These are phyloP conservation scores for Dolichomitus sp. DNA, from an alignment of 2,888 invertebrate genomes.

Conservation along the genomic window DNA sequence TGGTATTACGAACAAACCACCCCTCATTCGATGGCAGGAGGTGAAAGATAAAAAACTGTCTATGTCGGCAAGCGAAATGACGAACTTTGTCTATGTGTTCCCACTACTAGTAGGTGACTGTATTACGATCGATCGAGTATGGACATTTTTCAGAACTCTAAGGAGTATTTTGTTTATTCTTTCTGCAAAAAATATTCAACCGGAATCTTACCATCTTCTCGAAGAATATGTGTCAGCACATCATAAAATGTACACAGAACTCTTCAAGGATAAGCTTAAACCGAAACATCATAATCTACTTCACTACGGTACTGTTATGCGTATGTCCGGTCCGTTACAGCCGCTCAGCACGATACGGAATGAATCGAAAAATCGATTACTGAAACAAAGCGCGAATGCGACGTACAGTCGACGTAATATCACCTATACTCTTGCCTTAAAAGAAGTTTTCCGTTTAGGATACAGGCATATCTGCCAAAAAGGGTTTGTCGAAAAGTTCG, in stretches of 20 bases:
- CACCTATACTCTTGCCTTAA: neutral
- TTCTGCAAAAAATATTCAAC: too few species aligned
- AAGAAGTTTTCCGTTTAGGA: neutral
- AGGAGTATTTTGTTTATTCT: too few species aligned
- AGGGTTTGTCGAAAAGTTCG: neutral
- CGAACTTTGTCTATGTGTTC: too few species aligned
- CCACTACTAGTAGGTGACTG: too few species aligned
- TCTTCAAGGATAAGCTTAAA: neutral
- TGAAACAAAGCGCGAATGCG: neutral
- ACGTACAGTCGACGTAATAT: neutral
- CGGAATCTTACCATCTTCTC: too few species aligned
- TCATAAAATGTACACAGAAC: neutral
- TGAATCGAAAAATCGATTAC: neutral
- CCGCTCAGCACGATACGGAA: slow-evolving; percentile 7
- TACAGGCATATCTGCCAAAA: neutral
- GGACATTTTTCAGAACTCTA: too few species aligned
- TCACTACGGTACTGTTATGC: neutral
- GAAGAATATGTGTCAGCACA: neutral
- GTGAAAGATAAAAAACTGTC: too few species aligned
- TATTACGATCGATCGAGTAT: too few species aligned
- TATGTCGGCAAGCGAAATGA: too few species aligned
- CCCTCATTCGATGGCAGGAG: too few species aligned
- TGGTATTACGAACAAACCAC: too few species aligned
- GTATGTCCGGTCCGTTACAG: slow-evolving; percentile 4
- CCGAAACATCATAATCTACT: slow-evolving; percentile 3